Percentiles rank a stretch among this genome's conserved stretches.
Conservation (phyloP, 2,113 vertebrate genomes). For the Bagarius yarrelli region DNA sequence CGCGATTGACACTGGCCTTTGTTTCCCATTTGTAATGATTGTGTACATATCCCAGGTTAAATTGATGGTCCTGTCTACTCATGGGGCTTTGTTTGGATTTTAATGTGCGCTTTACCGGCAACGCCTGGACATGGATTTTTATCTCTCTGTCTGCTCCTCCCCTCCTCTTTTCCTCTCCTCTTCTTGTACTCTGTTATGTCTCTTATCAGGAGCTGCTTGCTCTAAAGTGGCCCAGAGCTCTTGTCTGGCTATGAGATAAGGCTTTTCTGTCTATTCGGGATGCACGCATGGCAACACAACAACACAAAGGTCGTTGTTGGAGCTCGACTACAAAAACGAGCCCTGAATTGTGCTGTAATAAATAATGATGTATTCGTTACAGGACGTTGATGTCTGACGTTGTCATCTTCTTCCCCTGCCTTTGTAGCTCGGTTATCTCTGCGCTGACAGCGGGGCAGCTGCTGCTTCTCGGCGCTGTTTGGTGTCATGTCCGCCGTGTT, state of each 20-base stretch:
- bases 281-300: conserved; percentile 66
- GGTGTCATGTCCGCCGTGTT: conserved; percentile 69
- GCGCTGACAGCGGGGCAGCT: conserved; percentile 82
- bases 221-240: conserved; percentile 78
- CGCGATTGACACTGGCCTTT: conserved; percentile 89
- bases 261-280: conserved; percentile 69
- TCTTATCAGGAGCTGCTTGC: conserved; percentile 85
- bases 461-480: conserved; percentile 74
- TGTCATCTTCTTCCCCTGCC: conserved; percentile 56
- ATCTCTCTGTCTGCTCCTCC: conserved; percentile 57
- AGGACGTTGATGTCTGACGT: conserved; percentile 74
- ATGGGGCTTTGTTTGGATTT: conserved; percentile 75
- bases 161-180: conserved; percentile 58
- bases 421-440: conserved; percentile 71
- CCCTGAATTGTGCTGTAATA: conserved; percentile 83
- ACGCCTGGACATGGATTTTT: conserved; percentile 76
- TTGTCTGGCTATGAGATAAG: conserved; percentile 85
- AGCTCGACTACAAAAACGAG: conserved; percentile 65
- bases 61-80: conserved; percentile 91
- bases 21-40: conserved; percentile 85
- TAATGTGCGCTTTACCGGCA: conserved; percentile 82
- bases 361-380: conserved; percentile 87
- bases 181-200: conserved; percentile 52
- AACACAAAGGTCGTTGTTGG: conserved; percentile 79
- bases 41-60: conserved; percentile 84